Conservation (phyloP, 2,888 invertebrate species). For the Neoaliturus tenellus region DNA sequence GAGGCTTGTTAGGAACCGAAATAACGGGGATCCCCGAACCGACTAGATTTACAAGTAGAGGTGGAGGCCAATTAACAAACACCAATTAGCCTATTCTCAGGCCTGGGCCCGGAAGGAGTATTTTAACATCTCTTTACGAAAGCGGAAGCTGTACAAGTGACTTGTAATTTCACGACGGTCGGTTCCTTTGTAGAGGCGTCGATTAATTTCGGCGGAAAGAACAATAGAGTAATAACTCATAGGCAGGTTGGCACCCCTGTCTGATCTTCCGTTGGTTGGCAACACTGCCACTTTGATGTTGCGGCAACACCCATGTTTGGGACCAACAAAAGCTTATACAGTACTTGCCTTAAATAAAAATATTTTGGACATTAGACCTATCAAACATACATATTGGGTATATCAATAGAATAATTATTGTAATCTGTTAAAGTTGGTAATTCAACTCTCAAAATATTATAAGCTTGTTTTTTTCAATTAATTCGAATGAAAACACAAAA, state of each 20-base stretch:
- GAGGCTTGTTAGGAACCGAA: neutral
- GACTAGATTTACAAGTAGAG: constrained; percentile 20
- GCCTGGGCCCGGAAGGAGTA: constrained; percentile 43
- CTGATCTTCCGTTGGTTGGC: constrained; percentile 1
- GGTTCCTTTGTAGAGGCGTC: constrained; percentile 50
- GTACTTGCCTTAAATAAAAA: too few relatives aligned
- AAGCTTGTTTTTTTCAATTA: too few relatives aligned
- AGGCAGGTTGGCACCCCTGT: constrained; percentile 10
- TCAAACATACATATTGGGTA: too few relatives aligned
- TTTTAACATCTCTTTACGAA: constrained; percentile 49
- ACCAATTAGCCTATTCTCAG: constrained; percentile 38
- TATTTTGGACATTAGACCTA: too few relatives aligned
- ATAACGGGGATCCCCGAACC: neutral
- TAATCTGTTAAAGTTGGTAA: too few relatives aligned
- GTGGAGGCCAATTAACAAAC: constrained; percentile 42
- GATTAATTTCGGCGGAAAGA: constrained; percentile 48
- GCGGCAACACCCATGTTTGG: neutral
- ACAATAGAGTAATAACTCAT: constrained; percentile 48
- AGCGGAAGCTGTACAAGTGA: constrained; percentile 34
- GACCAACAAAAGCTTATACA: too few relatives aligned
- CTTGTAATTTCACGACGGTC: constrained; percentile 44
- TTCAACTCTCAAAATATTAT: too few relatives aligned
- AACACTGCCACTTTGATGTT: neutral
- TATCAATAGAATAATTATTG: too few relatives aligned
- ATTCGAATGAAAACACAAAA: too few relatives aligned